A percentile compares a stretch with the other conserved stretches of the same genome.
These are phyloP conservation scores for Aradus depressus DNA, from an alignment of 2,888 invertebrate genomes.

Conservation along the genomic window DNA sequence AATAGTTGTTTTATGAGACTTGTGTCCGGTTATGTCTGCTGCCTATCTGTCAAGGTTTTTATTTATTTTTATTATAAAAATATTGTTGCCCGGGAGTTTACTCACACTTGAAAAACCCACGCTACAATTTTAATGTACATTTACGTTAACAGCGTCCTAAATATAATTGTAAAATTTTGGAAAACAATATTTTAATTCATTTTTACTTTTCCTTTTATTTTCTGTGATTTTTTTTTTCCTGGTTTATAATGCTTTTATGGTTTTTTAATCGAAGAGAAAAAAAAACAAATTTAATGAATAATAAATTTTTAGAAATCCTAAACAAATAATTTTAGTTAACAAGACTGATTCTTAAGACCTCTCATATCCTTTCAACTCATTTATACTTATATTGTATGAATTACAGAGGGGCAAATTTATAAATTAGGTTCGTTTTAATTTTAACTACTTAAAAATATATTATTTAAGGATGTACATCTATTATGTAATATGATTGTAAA, in stretches of 20 bases:
- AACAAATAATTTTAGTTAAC: constrained; percentile 12
- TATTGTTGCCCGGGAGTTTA: too few relatives aligned
- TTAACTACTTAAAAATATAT: constrained; percentile 22
- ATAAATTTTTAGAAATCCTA: not conserved
- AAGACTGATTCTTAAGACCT: constrained; percentile 16
- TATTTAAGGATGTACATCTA: constrained; percentile 21
- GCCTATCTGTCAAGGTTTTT: too few relatives aligned
- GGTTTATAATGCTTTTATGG: not conserved
- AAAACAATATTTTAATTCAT: too few relatives aligned
- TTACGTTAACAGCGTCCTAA: too few relatives aligned
- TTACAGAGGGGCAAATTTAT: constrained; percentile 21
- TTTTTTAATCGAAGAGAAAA: not conserved
- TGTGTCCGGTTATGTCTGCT: too few relatives aligned
- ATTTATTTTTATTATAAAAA: too few relatives aligned
- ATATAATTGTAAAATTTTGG: too few relatives aligned
- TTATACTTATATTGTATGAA: constrained; percentile 12
- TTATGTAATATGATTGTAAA: constrained; percentile 23
- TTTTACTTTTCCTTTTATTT: constrained; percentile 3
- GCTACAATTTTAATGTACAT: too few relatives aligned
- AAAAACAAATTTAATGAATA: not conserved
- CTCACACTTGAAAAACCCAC: too few relatives aligned
- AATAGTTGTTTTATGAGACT: too few relatives aligned
- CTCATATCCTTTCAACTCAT: constrained; percentile 11
- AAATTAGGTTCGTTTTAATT: constrained; percentile 21
- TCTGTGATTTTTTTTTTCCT: not conserved